Percentiles rank a stretch among this genome's conserved stretches.
phyloP scores from a whole-genome alignment of 2,113 vertebrate genomes.

The Trogon surrucura region DNA sequence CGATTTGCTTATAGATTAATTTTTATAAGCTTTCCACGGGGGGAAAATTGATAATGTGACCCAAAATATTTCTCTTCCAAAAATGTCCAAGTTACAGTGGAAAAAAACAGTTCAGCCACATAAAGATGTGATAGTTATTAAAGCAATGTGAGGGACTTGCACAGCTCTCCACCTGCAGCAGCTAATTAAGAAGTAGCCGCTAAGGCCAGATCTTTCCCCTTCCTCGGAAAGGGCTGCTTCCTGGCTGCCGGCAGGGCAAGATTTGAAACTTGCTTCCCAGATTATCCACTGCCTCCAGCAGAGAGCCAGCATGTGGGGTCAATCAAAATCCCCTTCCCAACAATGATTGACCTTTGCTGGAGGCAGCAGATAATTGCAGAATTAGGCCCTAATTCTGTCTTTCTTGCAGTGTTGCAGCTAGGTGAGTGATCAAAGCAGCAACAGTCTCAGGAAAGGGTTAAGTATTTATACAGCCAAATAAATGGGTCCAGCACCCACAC shows the following conservation, averaged over 20 bases:
- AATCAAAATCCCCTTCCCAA: neutral
- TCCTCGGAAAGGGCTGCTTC: slow-evolving; percentile 1
- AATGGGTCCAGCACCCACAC: neutral
- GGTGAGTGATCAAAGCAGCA: neutral
- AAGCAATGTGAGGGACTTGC: slow-evolving; percentile 46
- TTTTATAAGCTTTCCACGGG: slow-evolving; percentile 70
- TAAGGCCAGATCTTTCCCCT: neutral
- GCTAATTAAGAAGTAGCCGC: slow-evolving; percentile 52
- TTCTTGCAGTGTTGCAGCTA: neutral
- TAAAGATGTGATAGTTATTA: slow-evolving; percentile 65
- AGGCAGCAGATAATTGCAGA: neutral
- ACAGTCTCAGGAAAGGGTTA: neutral
- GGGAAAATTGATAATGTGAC: slow-evolving; percentile 70
- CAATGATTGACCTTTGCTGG: neutral
- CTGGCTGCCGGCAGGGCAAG: neutral
- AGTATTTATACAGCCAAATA: neutral
- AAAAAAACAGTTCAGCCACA: slow-evolving; percentile 47
- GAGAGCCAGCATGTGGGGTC: neutral
- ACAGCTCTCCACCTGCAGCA: slow-evolving; percentile 58
- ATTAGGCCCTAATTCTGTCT: neutral
- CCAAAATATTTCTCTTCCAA: slow-evolving; percentile 61
- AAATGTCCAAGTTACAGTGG: slow-evolving; percentile 63
- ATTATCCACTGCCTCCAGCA: neutral
- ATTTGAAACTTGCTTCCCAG: neutral
- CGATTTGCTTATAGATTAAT: slow-evolving; percentile 69